Conservation (phyloP, 2,888 invertebrate genomes). For the Hypercompe scribonia region DNA sequence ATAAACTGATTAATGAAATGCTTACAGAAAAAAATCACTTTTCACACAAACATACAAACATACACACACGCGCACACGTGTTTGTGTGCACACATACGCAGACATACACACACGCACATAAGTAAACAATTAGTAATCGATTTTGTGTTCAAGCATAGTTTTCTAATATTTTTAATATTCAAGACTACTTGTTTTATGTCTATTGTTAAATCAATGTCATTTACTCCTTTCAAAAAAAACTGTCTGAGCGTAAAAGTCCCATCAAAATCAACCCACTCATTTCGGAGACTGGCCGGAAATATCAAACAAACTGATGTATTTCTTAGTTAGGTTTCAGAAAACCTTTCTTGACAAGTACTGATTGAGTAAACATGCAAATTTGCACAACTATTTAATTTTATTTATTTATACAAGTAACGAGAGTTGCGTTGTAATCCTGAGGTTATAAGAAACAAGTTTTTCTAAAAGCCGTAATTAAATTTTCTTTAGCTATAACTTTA, state of each 20-base stretch:
- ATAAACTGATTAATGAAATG: slow-evolving; percentile 48
- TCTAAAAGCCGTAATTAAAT: slow-evolving; percentile 44
- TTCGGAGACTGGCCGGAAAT: no score
- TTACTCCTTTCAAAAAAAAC: no score
- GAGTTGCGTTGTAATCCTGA: neutral
- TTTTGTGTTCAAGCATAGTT: neutral
- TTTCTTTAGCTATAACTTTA: slow-evolving; percentile 26
- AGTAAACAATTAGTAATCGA: slow-evolving; percentile 33
- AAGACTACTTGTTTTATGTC: no score
- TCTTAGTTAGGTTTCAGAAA: neutral
- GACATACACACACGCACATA: no score
- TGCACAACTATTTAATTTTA: neutral
- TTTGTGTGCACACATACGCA: no score
- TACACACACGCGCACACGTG: no score
- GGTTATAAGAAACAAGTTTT: slow-evolving; percentile 41
- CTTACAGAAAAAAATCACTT: slow-evolving; percentile 2
- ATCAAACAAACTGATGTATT: neutral
- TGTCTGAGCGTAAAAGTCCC: no score
- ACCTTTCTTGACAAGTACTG: neutral
- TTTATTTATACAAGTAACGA: neutral
- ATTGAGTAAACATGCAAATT: neutral
- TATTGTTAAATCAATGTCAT: no score
- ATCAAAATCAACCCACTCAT: no score
- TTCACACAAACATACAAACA: neutral
- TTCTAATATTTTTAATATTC: neutral